These are phyloP conservation scores for Chironomus striatipennis DNA, from an alignment of 1,140 invertebrate genomes.

Conservation along the genomic window DNA sequence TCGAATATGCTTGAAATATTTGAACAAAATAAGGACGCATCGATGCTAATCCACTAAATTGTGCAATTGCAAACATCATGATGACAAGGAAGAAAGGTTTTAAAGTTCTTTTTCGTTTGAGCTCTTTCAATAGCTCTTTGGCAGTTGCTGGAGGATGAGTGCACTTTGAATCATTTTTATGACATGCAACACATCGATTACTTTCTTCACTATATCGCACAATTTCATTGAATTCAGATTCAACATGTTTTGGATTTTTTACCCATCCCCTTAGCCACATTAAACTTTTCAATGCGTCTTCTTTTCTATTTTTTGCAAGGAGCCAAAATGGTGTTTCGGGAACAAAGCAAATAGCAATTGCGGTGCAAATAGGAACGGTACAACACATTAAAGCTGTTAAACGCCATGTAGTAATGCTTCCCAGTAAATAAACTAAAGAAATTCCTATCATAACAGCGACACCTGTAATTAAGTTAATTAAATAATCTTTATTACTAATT, in stretches of 20 bases:
- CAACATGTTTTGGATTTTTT: slow-evolving; percentile 39
- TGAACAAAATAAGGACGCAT: slow-evolving; percentile 41
- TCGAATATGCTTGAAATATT: slow-evolving; percentile 43
- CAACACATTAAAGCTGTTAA: slow-evolving; percentile 51
- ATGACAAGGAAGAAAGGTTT: slow-evolving; percentile 43
- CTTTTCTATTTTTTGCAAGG: slow-evolving; percentile 42
- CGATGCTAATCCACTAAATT: slow-evolving; percentile 24
- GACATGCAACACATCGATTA: slow-evolving; percentile 24
- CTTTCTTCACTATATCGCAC: slow-evolving; percentile 30
- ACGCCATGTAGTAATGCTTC: slow-evolving; percentile 53
- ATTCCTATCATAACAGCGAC: slow-evolving; percentile 54
- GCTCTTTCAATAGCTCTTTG: slow-evolving; percentile 33
- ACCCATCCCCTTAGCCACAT: slow-evolving; percentile 46
- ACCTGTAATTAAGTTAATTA: slow-evolving; percentile 29
- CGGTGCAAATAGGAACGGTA: slow-evolving; percentile 48
- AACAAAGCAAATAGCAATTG: slow-evolving; percentile 49
- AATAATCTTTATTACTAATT: no score
- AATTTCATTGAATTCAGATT: slow-evolving; percentile 42
- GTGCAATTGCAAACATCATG: slow-evolving; percentile 43
- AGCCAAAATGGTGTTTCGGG: slow-evolving; percentile 62
- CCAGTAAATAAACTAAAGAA: slow-evolving; percentile 53
- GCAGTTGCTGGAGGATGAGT: slow-evolving; percentile 25
- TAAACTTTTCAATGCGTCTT: slow-evolving; percentile 43
- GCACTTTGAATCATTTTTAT: slow-evolving; percentile 25
- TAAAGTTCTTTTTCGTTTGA: slow-evolving; percentile 43